Evolutionary conservation across 2,113 vertebrate genomes (phyloP).

Genomic region (Ivindomyrus marchei): DNA sequence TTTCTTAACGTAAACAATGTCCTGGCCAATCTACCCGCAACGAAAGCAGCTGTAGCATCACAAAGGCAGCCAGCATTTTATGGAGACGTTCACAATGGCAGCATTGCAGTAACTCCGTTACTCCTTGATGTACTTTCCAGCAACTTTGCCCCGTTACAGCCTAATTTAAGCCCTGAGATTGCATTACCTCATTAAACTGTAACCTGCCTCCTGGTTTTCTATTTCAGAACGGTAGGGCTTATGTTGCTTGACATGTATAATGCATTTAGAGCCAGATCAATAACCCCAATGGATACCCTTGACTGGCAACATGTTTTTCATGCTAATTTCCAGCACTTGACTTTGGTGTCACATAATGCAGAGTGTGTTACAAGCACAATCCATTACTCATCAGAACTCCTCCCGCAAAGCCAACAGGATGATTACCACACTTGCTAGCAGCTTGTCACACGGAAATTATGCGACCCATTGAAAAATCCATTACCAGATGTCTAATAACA

Average conservation of each 20-base stretch:
- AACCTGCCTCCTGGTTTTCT: not conserved
- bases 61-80: not conserved
- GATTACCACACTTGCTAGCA: not conserved
- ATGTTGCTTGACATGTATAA: not conserved
- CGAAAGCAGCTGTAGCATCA: not conserved
- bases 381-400: not conserved
- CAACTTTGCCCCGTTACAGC: not conserved
- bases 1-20: not conserved
- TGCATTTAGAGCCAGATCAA: constrained; percentile 14
- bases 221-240: not conserved
- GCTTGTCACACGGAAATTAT: not conserved
- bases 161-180: not conserved
- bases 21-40: not conserved
- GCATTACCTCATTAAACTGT: not conserved
- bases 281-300: constrained; percentile 12
- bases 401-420: not conserved
- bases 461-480: constrained; percentile 13
- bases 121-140: not conserved
- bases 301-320: not conserved
- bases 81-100: not conserved
- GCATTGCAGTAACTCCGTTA: not conserved
- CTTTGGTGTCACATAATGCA: constrained; percentile 11
- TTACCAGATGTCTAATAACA: constrained; percentile 13
- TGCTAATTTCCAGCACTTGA: constrained; percentile 9
- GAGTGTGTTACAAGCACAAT: constrained; percentile 8